Base-by-base conservation (phyloP, 2,888 invertebrate genomes). In the Calameuta idolon region DNA sequence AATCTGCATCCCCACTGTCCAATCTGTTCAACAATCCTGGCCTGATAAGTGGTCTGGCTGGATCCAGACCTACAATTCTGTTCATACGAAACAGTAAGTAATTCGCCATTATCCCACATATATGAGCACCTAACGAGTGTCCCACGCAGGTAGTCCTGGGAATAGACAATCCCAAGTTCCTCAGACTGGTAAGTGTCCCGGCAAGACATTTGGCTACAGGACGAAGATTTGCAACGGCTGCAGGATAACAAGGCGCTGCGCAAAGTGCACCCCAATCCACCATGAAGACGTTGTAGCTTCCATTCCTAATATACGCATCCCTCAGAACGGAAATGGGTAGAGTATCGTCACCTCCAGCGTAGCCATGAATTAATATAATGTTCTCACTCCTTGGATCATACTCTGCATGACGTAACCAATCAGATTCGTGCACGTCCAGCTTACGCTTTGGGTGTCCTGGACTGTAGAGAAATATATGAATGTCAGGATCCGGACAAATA, bases 211-310 rank as follows among this genome's bases (percentile, higher is more conserved):
- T 93, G 0, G 95, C 95, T 9, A 95, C 95, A 0, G 95, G 94
- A 77, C 94, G 93, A 84, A 96, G 92, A 91, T 96, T 96, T 87
- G 96, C 94, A 0, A 96, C 96, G 0, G 96, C 95, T 0, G 96
- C 95, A 71, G 95, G 94, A 90, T 95, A 95, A 92, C 95, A 96
- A 0, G 95, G 96, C 0, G 95, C 94, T 86, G 93, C 94, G 85
- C 94, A 93, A 31, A 96, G 92, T 5, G 92, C 92, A n/a, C 96
- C 95, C 96, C 96, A 96, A 91, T 96, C 96, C 75, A 96, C 92
- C 91, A 96, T 93, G 90, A 96, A 94, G 68, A 96, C 95, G 90
- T 96, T 96, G 92, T 95, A 96, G 79, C 94, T 94, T 3, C 95
- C 95, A 86, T 95, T 95, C 9, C 93, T 93, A 37, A 96, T 90